These are phyloP conservation scores for Agrotis puta DNA, from an alignment of 2,888 invertebrate species.

Conservation along the genomic window DNA sequence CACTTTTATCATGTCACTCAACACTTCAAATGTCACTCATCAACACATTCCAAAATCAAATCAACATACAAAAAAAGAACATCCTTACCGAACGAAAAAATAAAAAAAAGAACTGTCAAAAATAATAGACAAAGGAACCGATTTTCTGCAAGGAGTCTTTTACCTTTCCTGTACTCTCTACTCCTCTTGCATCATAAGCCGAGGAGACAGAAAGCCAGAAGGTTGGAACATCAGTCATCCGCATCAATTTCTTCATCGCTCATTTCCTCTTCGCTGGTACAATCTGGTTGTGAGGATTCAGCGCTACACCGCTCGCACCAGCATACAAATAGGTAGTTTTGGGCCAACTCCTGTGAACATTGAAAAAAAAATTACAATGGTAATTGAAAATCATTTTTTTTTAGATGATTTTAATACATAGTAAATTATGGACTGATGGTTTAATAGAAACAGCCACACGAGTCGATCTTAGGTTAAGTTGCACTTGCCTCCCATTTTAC, in stretches of 20 bases:
- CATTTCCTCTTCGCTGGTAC: conserved; percentile 96
- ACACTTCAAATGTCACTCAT: conserved; percentile 12
- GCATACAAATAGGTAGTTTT: conserved; percentile 96
- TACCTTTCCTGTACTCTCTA: conserved; percentile 38
- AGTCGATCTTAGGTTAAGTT: too few species aligned
- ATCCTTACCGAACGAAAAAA: conserved; percentile 24
- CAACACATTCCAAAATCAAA: conserved; percentile 29
- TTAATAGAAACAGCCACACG: too few species aligned
- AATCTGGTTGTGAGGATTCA: conserved; percentile 94
- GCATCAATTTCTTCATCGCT: conserved; percentile 88
- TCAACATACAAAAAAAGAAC: conserved; percentile 36
- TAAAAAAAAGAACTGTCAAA: conserved; percentile 26
- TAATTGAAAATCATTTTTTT: too few species aligned
- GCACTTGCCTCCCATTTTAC: too few species aligned
- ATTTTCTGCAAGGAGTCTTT: conserved; percentile 29
- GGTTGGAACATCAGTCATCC: conserved; percentile 89
- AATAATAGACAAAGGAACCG: conserved; percentile 16
- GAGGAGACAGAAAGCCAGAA: conserved; percentile 87
- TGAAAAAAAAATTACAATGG: not conserved
- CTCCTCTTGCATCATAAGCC: conserved; percentile 77
- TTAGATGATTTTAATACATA: too few species aligned
- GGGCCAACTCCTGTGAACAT: conserved; percentile 90
- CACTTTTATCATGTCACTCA: not conserved
- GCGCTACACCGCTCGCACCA: conserved; percentile 94
- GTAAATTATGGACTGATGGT: too few species aligned